These are phyloP conservation scores for Cromileptes altivelis DNA, from an alignment of 2,113 vertebrate genomes.

Conservation along the genomic window DNA sequence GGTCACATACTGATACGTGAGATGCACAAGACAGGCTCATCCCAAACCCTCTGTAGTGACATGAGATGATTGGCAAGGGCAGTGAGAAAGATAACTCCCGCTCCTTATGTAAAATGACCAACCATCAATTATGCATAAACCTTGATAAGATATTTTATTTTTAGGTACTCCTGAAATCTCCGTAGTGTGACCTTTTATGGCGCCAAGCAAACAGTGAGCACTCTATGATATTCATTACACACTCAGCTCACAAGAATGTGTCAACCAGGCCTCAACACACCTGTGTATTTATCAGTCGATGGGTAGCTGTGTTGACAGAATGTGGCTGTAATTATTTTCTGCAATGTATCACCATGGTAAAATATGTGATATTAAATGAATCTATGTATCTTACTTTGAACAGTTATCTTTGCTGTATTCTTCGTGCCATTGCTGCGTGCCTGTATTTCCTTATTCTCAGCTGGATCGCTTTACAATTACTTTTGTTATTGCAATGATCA, in stretches of 20 bases:
- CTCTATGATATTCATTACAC: constrained; percentile 15
- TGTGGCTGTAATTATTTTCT: constrained; percentile 16
- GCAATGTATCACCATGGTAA: background rate
- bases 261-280: constrained; percentile 8
- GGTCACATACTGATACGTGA: constrained; percentile 19
- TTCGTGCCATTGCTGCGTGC: background rate
- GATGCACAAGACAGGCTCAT: background rate
- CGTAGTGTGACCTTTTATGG: constrained; percentile 34
- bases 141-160: constrained; percentile 75
- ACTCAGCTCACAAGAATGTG: background rate
- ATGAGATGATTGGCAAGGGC: constrained; percentile 72
- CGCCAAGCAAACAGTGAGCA: constrained; percentile 38
- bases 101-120: constrained; percentile 72
- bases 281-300: background rate
- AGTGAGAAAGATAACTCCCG: constrained; percentile 52
- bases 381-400: background rate
- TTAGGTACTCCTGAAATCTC: constrained; percentile 60
- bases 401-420: background rate
- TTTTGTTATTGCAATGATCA: background rate
- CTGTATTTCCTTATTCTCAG: background rate
- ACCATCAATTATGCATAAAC: constrained; percentile 74
- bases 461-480: background rate
- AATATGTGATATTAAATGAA: background rate
- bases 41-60: constrained; percentile 20
- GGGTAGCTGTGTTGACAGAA: constrained; percentile 13